Evolutionary conservation across 2,888 invertebrate genomes (phyloP), one percentile per base, ranked within the genome.

Genomic region (Euplexia lucipara): DNA sequence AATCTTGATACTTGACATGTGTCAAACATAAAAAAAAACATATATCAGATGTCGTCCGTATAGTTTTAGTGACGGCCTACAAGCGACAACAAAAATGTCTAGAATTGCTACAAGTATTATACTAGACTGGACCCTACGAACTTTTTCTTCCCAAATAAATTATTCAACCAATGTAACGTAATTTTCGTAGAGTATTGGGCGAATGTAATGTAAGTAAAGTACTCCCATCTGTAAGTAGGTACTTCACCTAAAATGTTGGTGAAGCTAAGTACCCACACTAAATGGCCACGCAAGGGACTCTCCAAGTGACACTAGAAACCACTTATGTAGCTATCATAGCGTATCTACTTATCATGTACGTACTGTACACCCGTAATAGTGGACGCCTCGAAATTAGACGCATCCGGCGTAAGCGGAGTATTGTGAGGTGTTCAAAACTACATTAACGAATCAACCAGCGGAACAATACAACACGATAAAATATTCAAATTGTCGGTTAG

Each of bases 381-480:
- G 61, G 62, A 69, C 69, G 68, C 59, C 59, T 64, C 67, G 41
- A 66, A 79, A 75, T 77, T 79, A 77, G 73, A 45, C 45, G 54
- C 76, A 76, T 81, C 79, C 79, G 81, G 68, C 60, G 53, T 34
- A 60, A 64, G 64, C 70, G 51, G 48, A 42, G 58, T 61, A 61
- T 62, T 75, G 74, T 54, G 64, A 81, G 82, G 79, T 81, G 79
- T 80, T 81, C 82, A 81, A 78, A 80, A 79, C 59, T 62, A 81
- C 81, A 81, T 80, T 79, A 80, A 68, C 59, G 60, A 72, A 73
- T 58, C 79, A 81, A 59, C 59, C 48, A 66, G 66, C 64, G 78
- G 59, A 75, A 81, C 71, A 72, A 75, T 67, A 72, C 61, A 72
- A 62, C 58, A 48, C 48, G 34, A 76, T 62, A 66, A 64, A 59